phyloP scores from a whole-genome alignment of 2,113 vertebrate species.

The Vidua chalybeata region DNA sequence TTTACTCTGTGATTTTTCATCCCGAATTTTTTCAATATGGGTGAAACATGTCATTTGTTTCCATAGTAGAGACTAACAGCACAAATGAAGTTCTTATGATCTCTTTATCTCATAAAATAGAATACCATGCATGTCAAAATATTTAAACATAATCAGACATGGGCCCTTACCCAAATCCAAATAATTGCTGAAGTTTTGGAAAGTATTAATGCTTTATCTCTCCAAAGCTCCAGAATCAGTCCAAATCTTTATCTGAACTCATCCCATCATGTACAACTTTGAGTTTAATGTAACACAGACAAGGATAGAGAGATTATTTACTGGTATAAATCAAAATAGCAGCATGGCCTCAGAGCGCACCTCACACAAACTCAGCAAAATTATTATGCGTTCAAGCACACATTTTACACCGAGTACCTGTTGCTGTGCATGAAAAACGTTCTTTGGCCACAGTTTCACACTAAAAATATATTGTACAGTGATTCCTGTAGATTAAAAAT shows the following conservation, averaged over 20 bases:
- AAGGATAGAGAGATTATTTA: not conserved
- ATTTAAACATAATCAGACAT: slow-evolving; percentile 44
- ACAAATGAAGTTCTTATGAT: slow-evolving; percentile 11
- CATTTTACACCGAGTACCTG: not conserved
- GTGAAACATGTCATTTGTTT: not conserved
- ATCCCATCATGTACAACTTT: not conserved
- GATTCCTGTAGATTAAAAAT: not conserved
- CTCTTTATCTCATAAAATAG: not conserved
- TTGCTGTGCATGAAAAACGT: not conserved
- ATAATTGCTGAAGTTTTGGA: slow-evolving; percentile 24
- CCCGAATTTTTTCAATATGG: slow-evolving; percentile 14
- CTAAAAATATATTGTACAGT: not conserved
- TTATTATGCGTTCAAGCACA: not conserved
- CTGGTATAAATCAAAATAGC: not conserved
- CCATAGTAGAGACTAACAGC: not conserved
- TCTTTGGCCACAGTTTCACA: not conserved
- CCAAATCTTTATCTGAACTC: slow-evolving; percentile 41
- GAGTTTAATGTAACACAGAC: not conserved
- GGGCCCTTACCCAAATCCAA: slow-evolving; percentile 20
- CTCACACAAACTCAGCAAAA: not conserved
- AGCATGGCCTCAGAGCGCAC: not conserved
- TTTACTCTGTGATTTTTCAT: not conserved
- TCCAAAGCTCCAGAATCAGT: not conserved
- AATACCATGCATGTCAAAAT: not conserved
- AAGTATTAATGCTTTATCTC: slow-evolving; percentile 32